phyloP scores from a whole-genome alignment of 2,797 vertebrate species.

The Artibeus lituratus region DNA sequence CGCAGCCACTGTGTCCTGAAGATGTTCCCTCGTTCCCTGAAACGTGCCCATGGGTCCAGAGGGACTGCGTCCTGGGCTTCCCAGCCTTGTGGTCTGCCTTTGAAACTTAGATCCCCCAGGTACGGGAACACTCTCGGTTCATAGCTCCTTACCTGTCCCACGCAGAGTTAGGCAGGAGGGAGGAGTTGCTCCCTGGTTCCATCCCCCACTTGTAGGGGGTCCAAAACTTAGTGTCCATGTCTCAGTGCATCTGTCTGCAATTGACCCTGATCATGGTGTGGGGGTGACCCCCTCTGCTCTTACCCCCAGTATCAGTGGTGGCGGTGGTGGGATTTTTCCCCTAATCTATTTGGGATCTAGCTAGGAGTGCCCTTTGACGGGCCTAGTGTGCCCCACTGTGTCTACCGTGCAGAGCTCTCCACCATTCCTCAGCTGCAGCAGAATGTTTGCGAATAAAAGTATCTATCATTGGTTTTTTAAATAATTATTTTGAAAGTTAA shows the following conservation, averaged over 20 bases:
- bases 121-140: background rate
- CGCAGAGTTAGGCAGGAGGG: background rate
- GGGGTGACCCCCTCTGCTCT: accelerated
- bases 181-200: too few relatives aligned
- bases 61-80: background rate
- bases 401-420: accelerated
- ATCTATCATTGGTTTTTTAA: background rate
- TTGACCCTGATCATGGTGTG: background rate
- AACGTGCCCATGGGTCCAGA: accelerated
- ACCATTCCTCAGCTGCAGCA: background rate
- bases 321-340: accelerated
- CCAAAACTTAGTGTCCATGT: accelerated
- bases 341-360: background rate
- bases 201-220: accelerated
- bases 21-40: background rate
- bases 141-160: background rate
- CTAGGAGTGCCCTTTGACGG: background rate
- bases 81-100: background rate
- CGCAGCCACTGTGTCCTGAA: background rate
- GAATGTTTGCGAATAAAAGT: background rate
- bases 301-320: accelerated
- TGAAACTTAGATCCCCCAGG: accelerated
- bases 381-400: accelerated
- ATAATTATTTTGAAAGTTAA: background rate
- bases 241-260: background rate